Evolutionary conservation across 2,797 vertebrate species (phyloP), one percentile per base, ranked within the genome.

Genomic region (Coreius guichenoti): DNA sequence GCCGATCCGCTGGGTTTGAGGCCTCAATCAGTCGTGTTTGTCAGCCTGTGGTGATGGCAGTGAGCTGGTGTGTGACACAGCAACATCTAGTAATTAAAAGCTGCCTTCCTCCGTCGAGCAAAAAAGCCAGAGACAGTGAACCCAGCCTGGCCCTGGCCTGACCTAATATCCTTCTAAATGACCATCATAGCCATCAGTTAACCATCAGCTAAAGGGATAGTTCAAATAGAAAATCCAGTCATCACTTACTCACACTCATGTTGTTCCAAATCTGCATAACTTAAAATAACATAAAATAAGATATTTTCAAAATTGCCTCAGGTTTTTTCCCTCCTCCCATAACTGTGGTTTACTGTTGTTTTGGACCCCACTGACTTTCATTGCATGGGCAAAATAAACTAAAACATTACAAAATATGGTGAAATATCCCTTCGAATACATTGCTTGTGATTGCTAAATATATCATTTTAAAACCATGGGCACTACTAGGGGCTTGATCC

Each of bases 11-110:
- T 43, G 26, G 76, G 76, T 70, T 54, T 39, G 39, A 82, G 80
- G 75, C 74, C 56, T 86, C 58, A 65, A 83, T 85, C 76, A 74
- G 75, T 86, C 76, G 21, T 69, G 67, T 82, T 63, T 83, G 84
- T 85, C 85, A 85, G 63, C 33, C 81, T 29, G 47, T 61, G 70
- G 69, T 82, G 82, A 88, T 74, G 43, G 76, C 70, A 77, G 80
- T 65, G 77, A 81, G 73, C 77, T 81, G 78, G 54, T 77, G 85
- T 86, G 81, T 67, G 72, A 83, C 70, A 76, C 69, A 29, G 47
- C 70, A 26, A 45, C 65, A 36, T 51, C 61, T 31, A 69, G n/a
- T 56, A 80, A 78, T 86, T 87, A 70, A 81, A 86, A 51, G 8
- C 39, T 17, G 77, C 14, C 72, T 63, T 75, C 56, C 63, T 47